Conservation (phyloP, 2,113 vertebrate genomes). For the Uropsilus gracilis region DNA sequence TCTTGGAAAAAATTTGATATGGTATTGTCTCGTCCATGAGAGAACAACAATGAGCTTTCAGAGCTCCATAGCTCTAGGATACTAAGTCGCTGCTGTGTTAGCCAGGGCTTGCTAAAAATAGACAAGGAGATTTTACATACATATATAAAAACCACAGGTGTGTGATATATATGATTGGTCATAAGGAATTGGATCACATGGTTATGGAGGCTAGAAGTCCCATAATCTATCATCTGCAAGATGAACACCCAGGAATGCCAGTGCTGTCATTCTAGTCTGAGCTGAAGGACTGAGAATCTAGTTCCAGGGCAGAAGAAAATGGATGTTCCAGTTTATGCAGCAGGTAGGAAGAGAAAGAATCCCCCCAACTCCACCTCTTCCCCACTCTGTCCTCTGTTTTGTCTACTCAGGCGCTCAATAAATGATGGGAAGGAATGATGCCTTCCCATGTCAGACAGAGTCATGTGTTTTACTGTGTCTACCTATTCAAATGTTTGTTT, state of each 20-base stretch:
- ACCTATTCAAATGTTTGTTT: neutral
- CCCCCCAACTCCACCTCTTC: too few relatives aligned
- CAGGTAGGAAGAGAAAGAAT: neutral
- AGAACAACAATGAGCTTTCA: neutral
- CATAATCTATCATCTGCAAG: neutral
- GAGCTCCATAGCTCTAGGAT: neutral
- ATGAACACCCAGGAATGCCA: neutral
- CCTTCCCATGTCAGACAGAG: neutral
- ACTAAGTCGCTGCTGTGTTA: neutral
- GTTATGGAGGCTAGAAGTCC: neutral
- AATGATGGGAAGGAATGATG: too few relatives aligned
- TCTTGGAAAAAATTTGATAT: neutral
- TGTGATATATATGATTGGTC: neutral
- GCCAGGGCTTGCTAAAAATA: neutral
- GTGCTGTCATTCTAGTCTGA: too few relatives aligned
- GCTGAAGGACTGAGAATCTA: neutral
- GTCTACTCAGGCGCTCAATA: neutral
- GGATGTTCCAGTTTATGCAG: neutral
- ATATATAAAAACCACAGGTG: neutral
- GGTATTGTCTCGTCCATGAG: neutral
- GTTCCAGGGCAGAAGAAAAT: neutral
- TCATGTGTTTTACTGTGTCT: neutral
- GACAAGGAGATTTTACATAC: neutral
- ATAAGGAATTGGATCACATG: neutral
- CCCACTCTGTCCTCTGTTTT: neutral